Percentiles rank a stretch among this genome's conserved stretches.
These are phyloP conservation scores for Nephrotoma appendiculata DNA, from an alignment of 2,888 invertebrate genomes.

Conservation along the genomic window DNA sequence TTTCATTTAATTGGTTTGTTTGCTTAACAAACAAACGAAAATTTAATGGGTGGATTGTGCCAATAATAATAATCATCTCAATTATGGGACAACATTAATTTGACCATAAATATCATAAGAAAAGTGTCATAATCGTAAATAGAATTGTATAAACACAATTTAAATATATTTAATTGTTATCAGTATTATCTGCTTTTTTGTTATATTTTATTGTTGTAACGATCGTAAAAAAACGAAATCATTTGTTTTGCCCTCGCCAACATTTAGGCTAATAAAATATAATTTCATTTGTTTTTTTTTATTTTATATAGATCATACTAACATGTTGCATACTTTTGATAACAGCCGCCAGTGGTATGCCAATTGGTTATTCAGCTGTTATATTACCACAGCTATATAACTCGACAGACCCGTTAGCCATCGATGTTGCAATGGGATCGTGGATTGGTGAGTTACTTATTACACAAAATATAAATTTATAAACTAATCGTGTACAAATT, in stretches of 20 bases:
- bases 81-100: not conserved
- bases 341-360: conserved; percentile 63
- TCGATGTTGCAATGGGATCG: conserved; percentile 59
- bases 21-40: not conserved
- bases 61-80: not conserved
- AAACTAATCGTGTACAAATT: conserved; percentile 5
- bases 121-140: too few relatives aligned
- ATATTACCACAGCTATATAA: conserved; percentile 53
- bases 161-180: not conserved
- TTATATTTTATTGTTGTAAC: too few relatives aligned
- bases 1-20: not conserved
- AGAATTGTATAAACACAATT: too few relatives aligned
- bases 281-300: not conserved
- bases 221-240: not conserved
- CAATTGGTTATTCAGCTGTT: conserved; percentile 59
- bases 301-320: conserved; percentile 45
- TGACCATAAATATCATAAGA: not conserved
- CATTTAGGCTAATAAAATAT: not conserved
- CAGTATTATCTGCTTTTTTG: not conserved
- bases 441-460: conserved; percentile 44
- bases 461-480: not conserved
- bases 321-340: conserved; percentile 55
- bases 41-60: not conserved
- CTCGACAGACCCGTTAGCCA: conserved; percentile 43
- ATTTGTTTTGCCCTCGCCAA: not conserved